Evolutionary conservation across 2,113 vertebrate genomes (phyloP), one percentile per base, ranked within the genome.

Genomic region (Callaeas wilsoni): DNA sequence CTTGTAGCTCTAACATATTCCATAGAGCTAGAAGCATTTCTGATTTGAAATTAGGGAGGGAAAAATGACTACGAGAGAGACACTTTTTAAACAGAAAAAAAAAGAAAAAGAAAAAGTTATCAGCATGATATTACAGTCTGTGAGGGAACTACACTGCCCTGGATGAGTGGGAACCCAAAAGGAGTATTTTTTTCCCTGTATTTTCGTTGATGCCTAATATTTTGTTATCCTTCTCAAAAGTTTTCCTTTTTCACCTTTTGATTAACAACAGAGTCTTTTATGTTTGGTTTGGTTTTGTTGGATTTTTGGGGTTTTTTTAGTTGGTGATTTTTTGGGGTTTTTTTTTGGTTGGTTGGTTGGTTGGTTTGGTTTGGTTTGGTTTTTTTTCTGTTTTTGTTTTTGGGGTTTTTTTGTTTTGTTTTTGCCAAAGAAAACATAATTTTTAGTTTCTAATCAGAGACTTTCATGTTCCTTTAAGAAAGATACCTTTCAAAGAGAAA

Each of bases 301-400:
- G 21, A 11, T 6, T 50, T 32, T 42, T 1, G 13, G 14, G 25
- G 5, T 2, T 19, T 47, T 49, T 27, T 27, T 15, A 7, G 37
- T 39, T 41, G 16, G 3, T 39, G 41, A 41, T 41, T 14, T 47
- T 49, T 35, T 4, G 10, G 2, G 0, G 3, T 3, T 16, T 37
- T 23, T 23, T 39, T 42, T 64, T 52, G 14, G 11, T 47, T 41
- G 15, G 12, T 35, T 44, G 33, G 4, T 59, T 55, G 10, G 18
- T 53, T 52, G 23, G 5, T 49, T 67, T 27, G 1, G 2, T 41
- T 74, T 13, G 46, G 11, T 8, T 52, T n/a, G 14, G 6, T 13
- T 49, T 35, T 42, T 52, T 18, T 23, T 25, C 29, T 50, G 7
- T 6, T 22, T 14, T 30, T 21, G 33, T 27, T 29, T 22, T n/a